phyloP scores from a whole-genome alignment of 2,113 vertebrate species.

The cat (Felis catus) region DNA sequence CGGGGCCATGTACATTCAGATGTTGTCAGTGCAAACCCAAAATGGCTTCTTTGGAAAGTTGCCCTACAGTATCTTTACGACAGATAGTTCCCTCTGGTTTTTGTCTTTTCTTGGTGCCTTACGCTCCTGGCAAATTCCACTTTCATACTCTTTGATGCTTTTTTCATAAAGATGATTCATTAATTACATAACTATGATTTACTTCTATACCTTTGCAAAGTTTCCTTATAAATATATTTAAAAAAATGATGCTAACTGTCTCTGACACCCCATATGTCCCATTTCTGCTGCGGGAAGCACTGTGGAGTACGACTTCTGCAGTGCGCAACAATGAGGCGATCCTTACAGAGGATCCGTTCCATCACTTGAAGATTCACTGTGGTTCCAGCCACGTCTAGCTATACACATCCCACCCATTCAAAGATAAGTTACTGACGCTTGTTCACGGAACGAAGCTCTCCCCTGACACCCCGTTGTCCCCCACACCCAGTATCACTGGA shows the following conservation, averaged over 20 bases:
- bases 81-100: neutral
- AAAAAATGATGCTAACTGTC: neutral
- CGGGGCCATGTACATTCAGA: neutral
- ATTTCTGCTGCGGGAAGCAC: neutral
- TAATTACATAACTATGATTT: constrained; percentile 24
- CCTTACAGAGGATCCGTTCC: neutral
- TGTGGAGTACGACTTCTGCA: neutral
- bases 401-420: constrained; percentile 62
- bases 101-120: neutral
- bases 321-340: neutral
- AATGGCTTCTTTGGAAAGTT: neutral
- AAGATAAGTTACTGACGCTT: constrained; percentile 65
- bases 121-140: neutral
- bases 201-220: neutral
- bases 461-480: neutral
- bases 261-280: neutral
- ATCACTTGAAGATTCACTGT: constrained; percentile 56
- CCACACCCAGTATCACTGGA: neutral
- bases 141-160: neutral
- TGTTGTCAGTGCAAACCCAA: constrained; percentile 27
- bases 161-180: constrained; percentile 25
- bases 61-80: neutral
- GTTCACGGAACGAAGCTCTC: constrained; percentile 81
- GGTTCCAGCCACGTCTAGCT: constrained; percentile 80
- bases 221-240: constrained; percentile 43